Base-by-base conservation (phyloP, 2,888 invertebrate genomes). In the Dorcus parallelipipedus region DNA sequence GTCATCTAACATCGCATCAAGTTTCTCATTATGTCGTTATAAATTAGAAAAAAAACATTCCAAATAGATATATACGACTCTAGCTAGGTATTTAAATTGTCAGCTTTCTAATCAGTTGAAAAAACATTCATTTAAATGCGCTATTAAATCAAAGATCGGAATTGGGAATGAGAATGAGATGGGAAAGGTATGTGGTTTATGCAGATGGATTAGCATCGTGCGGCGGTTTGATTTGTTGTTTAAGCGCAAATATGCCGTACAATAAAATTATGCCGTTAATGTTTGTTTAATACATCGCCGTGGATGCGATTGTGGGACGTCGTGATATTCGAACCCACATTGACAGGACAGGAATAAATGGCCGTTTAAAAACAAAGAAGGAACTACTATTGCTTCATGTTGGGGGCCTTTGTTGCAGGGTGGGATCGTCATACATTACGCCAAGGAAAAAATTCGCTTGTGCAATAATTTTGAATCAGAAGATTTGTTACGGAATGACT, bases 301-400 rank as follows among this genome's bases (percentile, higher is more conserved):
- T 60, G 52, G 45, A 43, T 51, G 60, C 57, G 60, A 56, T 39
- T 60, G 63, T 65, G 59, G 63, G 63, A 57, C 62, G 62, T 63
- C 65, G 65, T 63, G 65, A 65, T 63, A 64, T 62, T 63, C 62
- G 63, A 65, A 59, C 65, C 65, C 61, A 63, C 63, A 65, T 62
- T 65, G 63, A 65, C 62, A 63, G 58, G 59, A 41, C 47, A 54
- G 59, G 65, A 61, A 65, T 65, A 65, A 65, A 64, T 64, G 63
- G 64, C 62, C 61, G 60, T 59, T 60, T 60, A 60, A 62, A 61
- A 65, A 65, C 64, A 65, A 63, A 65, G 62, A 64, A 65, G 65
- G 65, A 64, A 65, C 65, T 20, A 20, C 20, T 60, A 62, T 64
- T 65, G 52, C 64, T 61, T 62, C 62, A 65, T 63, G 63, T 64